These are phyloP conservation scores for Bubo bubo DNA, from an alignment of 2,113 vertebrate species.

Conservation along the genomic window DNA sequence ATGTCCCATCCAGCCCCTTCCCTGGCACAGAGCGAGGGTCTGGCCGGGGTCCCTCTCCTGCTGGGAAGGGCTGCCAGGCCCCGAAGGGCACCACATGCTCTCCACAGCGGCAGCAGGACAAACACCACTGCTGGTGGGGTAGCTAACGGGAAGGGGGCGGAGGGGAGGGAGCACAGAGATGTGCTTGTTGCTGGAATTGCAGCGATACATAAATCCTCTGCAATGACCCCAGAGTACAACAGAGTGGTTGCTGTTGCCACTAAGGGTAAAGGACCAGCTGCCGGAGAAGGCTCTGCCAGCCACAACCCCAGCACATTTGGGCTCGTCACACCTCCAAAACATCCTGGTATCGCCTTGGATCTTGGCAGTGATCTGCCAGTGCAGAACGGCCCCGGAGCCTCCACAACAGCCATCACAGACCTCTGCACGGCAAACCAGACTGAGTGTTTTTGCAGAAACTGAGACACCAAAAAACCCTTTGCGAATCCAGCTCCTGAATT, in stretches of 20 bases:
- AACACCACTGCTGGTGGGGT: fast-evolving
- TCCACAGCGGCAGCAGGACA: not conserved
- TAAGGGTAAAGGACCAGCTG: fast-evolving
- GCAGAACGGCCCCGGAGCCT: fast-evolving
- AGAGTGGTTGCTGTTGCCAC: fast-evolving
- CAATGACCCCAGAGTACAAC: fast-evolving
- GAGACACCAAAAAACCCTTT: not conserved
- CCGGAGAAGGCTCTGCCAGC: not conserved
- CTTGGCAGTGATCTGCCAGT: not conserved
- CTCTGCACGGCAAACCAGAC: not conserved
- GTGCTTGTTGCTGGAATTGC: not conserved
- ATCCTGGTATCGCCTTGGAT: not conserved
- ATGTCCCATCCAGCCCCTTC: not conserved
- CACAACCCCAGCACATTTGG: not conserved
- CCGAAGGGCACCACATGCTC: not conserved
- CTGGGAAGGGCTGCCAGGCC: not conserved
- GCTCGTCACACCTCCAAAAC: not conserved
- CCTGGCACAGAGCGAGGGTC: not conserved
- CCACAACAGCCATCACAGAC: not conserved
- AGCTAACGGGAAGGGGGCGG: not conserved
- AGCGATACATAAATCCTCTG: not conserved
- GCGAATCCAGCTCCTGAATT: not conserved
- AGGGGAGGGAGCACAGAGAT: not conserved
- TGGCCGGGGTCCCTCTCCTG: not conserved
- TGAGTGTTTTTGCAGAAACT: fast-evolving